Base-by-base conservation (phyloP, 2,113 vertebrate species). In the Corythaeola cristata region DNA sequence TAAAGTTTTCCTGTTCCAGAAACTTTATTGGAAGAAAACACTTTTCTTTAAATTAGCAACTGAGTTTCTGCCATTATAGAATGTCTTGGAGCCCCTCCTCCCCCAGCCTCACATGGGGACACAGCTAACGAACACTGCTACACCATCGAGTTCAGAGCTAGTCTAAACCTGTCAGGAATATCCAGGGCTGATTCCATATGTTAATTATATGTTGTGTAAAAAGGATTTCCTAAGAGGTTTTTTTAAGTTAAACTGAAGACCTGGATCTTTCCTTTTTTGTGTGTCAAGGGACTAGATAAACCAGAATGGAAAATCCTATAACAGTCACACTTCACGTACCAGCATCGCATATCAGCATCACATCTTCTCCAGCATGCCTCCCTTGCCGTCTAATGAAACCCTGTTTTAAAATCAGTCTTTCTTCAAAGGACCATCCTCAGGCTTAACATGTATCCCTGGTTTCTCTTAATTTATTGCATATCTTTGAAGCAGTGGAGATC, bases 141-240 rank as follows among this genome's bases (percentile, higher is more conserved):
- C 49, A 83, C 49, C 79, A 91, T 18, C 1, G 5, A 79, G 39
- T 18, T 19, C 13, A 50, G 59, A 88, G 28, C 67, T 83, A 94
- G 85, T 88, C 71, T 80, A 83, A 90, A 93, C 85, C 45, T 95
- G 88, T 26, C 67, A 64, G 21, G 22, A 93, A 79, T 49, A 90
- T 56, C 37, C 45, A 86, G 41, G 50, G 67, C 30, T 85, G 74
- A 56, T 76, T 88, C 53, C 33, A 64, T 62, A 52, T 0, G 0
- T 62, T 94, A 94, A 95, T 94, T 88, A 69, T 30, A 91, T 8
- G 12, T 85, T 83, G 72, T 80, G 85, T 82, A 93, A 88, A 90
- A 82, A 60, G 7, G 12, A 90, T 93, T 93, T 95, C 90, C 67
- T 83, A 85, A 96, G 62, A 93, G 44, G 18, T 78, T 82, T 94